Base-by-base conservation (phyloP, 2,113 vertebrate species). In the Forbesichthys papilliferus region DNA sequence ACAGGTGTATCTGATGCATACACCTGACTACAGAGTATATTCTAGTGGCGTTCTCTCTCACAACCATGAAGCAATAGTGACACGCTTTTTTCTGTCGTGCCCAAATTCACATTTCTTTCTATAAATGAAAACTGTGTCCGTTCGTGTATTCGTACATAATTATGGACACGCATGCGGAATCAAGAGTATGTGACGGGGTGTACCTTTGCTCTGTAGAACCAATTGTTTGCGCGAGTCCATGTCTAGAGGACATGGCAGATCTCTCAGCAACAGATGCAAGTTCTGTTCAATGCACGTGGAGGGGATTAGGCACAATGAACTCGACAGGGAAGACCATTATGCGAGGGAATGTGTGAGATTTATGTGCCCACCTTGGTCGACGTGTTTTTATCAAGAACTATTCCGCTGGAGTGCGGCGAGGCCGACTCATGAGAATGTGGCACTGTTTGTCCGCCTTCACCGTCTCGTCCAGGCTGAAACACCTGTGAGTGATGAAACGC, bases 131-230 rank as follows among this genome's bases (percentile, higher is more conserved):
- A 42, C 36, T 5, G 36, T 42, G 36, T 7, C 36, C 36, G 3
- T 52, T 52, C 9, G 11, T 52, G 49, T 12, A 52, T 14, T 14
- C 3, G 11, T 52, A 52, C 49, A 52, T 52, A 9, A 61, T 36
- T 1, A 48, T 20, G 36, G 36, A 42, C 36, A 42, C 5, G 36
- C 36, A 42, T 42, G 6, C 27, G 11, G 18, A 20, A 20, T 16
- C 8, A 57, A 16, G 49, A 7, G 1, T 1, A 18, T 5, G 11
- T 42, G 64, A 52, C 34, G 0, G 33, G n/a, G 13, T 84, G 89
- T 84, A 98, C 97, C 96, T 93, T 95, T 97, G 86, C 90, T 92
- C 80, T 96, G 95, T 74, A 94, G 78, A 73, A 93, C 88, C 84
- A 92, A 81, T 80, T 94, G 94, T 71, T 93, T 95, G 86, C 95